Conservation (phyloP, 2,888 invertebrate genomes). For the Lasiommata megera region DNA sequence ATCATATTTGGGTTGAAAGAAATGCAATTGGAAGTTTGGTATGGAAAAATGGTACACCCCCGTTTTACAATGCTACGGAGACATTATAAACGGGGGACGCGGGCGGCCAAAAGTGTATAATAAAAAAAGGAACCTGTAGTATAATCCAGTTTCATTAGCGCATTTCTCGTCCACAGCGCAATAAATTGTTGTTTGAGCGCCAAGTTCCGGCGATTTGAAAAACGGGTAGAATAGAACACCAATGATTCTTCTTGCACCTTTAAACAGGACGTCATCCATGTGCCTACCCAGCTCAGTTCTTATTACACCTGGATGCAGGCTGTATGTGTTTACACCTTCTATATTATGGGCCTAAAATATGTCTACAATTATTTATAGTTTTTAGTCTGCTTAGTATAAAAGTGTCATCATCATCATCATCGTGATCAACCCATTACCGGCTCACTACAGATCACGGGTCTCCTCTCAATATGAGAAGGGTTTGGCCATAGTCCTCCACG, state of each 20-base stretch:
- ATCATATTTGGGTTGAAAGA: too few relatives aligned
- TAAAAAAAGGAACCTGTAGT: constrained; percentile 82
- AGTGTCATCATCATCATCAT: neutral
- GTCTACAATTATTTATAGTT: too few relatives aligned
- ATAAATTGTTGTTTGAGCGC: constrained; percentile 89
- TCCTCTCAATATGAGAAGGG: too few relatives aligned
- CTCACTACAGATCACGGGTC: too few relatives aligned
- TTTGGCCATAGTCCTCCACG: too few relatives aligned
- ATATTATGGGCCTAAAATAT: constrained; percentile 59
- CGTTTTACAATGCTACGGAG: too few relatives aligned
- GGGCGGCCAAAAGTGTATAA: too few relatives aligned
- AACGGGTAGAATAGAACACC: constrained; percentile 60
- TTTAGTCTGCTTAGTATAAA: too few relatives aligned
- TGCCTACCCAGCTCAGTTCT: constrained; percentile 89
- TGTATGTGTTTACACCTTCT: constrained; percentile 84
- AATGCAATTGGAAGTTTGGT: too few relatives aligned
- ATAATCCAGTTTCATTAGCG: constrained; percentile 81
- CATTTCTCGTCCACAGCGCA: constrained; percentile 86
- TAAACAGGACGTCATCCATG: constrained; percentile 72
- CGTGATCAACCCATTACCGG: too few relatives aligned
- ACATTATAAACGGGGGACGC: too few relatives aligned
- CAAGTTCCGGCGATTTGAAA: constrained; percentile 82
- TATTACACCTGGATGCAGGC: constrained; percentile 88
- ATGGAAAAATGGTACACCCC: too few relatives aligned
- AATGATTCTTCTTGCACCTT: constrained; percentile 65